Base-by-base conservation (phyloP, 2,888 invertebrate species). In the Drosophila fungiperda region DNA sequence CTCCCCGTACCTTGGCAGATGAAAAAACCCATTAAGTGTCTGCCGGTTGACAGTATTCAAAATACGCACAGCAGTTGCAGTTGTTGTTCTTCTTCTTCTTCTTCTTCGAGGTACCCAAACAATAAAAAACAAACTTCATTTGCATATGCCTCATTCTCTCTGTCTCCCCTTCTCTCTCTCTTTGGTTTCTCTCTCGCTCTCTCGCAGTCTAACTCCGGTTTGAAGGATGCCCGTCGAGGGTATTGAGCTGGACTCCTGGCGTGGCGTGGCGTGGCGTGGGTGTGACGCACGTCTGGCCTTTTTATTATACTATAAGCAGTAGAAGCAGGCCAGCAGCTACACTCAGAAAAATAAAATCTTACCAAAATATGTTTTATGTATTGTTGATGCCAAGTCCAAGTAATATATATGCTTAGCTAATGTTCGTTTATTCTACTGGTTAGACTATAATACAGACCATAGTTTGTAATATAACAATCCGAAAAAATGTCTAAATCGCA, bases 11-110 rank as follows among this genome's bases (percentile, higher is more conserved):
- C 70, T 54, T 42, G 58, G 53, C 73, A 80, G 77, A 87, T 81
- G 78, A 83, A 83, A 83, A 85, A 85, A 81, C 76, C 85, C 85
- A 85, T 85, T 85, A 85, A 85, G 87, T 85, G 88, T 85, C 87
- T 85, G 87, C 76, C 71, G 76, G 85, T 85, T 85, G 85, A 85
- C 85, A 85, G 86, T 83, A 79, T 85, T 83, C 83, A 72, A 82
- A 83, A 82, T 80, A 80, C 73, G 80, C 85, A 85, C 29, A 50
- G 68, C 36, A 49, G 58, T 58, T 58, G 45, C 29, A 29, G 77
- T 82, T 83, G 82, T 68, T 76, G 68, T 38, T 57, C 20, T 32
- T 40, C 9, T 32, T 57, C 38, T 59, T 59, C 36, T 50, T 52
- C 52, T 72, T 78, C 68, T 67, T 65, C 12, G 11, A 69, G 68